Evolutionary conservation across 2,888 invertebrate genomes (phyloP).

Genomic region (Pedicia rivosa): DNA sequence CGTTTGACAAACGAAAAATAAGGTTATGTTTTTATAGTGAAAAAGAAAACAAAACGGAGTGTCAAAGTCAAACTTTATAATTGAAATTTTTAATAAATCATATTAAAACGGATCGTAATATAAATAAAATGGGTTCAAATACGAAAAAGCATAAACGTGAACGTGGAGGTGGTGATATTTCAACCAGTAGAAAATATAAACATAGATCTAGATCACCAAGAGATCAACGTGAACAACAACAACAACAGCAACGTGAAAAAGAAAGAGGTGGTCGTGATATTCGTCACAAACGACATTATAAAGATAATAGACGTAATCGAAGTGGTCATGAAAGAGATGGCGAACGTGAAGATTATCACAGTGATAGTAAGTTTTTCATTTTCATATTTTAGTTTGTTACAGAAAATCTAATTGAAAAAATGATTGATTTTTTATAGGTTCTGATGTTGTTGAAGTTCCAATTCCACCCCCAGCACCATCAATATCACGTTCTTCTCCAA

Average conservation of each 20-base stretch:
- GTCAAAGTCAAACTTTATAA: background rate
- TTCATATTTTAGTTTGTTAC: too few species aligned
- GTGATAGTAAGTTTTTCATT: constrained; percentile 31
- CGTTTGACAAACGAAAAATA: background rate
- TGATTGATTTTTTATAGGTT: constrained; percentile 22
- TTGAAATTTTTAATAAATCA: too few species aligned
- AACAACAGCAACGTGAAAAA: constrained; percentile 12
- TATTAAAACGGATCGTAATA: too few species aligned
- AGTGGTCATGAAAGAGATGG: constrained; percentile 10
- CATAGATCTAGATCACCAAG: constrained; percentile 19
- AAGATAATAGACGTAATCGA: constrained; percentile 3
- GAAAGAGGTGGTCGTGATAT: constrained; percentile 10
- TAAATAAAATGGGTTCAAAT: constrained; percentile 26
- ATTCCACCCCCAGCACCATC: constrained; percentile 17
- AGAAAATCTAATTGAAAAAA: background rate
- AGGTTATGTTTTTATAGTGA: background rate
- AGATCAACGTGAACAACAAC: constrained; percentile 11
- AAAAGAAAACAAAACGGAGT: background rate
- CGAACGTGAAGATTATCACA: constrained; percentile 22
- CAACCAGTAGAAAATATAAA: constrained; percentile 24
- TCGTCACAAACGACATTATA: constrained; percentile 2
- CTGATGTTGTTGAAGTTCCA: constrained; percentile 30
- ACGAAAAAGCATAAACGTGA: constrained; percentile 30
- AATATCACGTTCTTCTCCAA: constrained; percentile 22
- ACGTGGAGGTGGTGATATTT: constrained; percentile 11